A percentile compares a stretch with the other conserved stretches of the same genome.
Evolutionary conservation across 2,888 invertebrate species (phyloP).

Genomic region (Diploptera punctata): DNA sequence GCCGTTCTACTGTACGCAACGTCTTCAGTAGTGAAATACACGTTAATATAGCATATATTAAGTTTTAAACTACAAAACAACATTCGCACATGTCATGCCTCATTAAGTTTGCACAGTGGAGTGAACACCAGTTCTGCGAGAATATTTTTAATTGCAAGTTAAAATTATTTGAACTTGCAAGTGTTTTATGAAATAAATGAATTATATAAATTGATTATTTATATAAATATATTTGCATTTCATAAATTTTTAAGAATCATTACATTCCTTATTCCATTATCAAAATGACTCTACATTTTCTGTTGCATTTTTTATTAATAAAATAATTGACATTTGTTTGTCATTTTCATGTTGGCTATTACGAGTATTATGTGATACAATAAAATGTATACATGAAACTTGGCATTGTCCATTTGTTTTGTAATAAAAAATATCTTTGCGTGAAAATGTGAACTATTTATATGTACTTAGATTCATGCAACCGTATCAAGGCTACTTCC

Average conservation of each 20-base stretch:
- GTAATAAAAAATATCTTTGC: too few species aligned
- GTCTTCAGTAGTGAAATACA: conserved; percentile 32
- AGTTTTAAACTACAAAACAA: not conserved
- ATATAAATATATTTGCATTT: not conserved
- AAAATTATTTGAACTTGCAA: conserved; percentile 6
- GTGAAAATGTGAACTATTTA: too few species aligned
- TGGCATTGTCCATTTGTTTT: too few species aligned
- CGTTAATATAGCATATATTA: conserved; percentile 16
- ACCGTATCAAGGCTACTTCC: too few species aligned
- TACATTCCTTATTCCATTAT: conserved; percentile 3
- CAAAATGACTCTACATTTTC: not conserved
- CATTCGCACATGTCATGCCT: not conserved
- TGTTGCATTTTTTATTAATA: conserved; percentile 3
- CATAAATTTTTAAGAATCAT: not conserved
- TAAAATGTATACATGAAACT: not conserved
- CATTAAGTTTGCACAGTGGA: not conserved
- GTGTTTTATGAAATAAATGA: not conserved
- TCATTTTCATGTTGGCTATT: not conserved
- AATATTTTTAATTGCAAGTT: not conserved
- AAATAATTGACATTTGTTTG: not conserved
- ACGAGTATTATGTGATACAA: too few species aligned
- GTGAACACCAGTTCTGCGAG: not conserved
- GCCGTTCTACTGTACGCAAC: conserved; percentile 49
- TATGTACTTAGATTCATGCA: too few species aligned
- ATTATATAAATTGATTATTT: not conserved